phyloP scores from a whole-genome alignment of 2,888 invertebrate genomes.

The Drosophila maculinotata region DNA sequence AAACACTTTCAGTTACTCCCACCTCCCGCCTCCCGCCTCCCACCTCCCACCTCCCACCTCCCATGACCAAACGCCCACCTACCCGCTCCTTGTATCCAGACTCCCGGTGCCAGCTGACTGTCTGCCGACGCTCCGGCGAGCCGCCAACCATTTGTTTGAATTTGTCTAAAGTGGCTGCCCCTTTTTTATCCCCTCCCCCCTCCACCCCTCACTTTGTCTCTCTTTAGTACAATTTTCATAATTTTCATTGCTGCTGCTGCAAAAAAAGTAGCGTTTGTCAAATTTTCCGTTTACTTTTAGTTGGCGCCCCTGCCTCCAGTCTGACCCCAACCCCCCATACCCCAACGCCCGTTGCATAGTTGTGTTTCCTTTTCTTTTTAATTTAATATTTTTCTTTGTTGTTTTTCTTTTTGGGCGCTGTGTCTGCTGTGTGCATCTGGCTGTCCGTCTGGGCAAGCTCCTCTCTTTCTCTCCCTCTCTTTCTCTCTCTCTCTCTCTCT shows the following conservation, averaged over 20 bases:
- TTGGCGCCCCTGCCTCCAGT: constrained; percentile 39
- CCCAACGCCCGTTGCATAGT: constrained; percentile 27
- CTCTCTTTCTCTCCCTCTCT: constrained; percentile 5
- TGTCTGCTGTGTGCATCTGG: constrained; percentile 49
- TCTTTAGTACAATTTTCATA: constrained; percentile 65
- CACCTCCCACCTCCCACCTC: neutral
- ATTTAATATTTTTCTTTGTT: constrained; percentile 74
- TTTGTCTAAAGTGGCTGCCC: constrained; percentile 77
- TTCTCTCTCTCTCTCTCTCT: neutral
- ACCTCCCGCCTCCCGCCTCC: neutral
- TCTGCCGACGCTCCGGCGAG: constrained; percentile 41
- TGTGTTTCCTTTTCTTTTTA: constrained; percentile 68
- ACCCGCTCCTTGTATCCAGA: constrained; percentile 9
- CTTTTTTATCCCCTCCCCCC: constrained; percentile 14
- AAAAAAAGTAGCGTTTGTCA: constrained; percentile 64
- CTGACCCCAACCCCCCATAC: constrained; percentile 4
- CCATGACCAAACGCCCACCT: neutral
- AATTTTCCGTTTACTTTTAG: constrained; percentile 67
- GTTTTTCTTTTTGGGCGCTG: constrained; percentile 52
- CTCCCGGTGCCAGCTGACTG: constrained; percentile 25
- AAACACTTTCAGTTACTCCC: constrained; percentile 50
- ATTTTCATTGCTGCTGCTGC: constrained; percentile 56
- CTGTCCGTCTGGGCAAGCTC: constrained; percentile 43
- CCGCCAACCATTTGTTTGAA: constrained; percentile 75
- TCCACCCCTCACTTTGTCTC: constrained; percentile 14